These are phyloP conservation scores for Rhea pennata DNA, from an alignment of 2,113 vertebrate genomes.

Conservation along the genomic window DNA sequence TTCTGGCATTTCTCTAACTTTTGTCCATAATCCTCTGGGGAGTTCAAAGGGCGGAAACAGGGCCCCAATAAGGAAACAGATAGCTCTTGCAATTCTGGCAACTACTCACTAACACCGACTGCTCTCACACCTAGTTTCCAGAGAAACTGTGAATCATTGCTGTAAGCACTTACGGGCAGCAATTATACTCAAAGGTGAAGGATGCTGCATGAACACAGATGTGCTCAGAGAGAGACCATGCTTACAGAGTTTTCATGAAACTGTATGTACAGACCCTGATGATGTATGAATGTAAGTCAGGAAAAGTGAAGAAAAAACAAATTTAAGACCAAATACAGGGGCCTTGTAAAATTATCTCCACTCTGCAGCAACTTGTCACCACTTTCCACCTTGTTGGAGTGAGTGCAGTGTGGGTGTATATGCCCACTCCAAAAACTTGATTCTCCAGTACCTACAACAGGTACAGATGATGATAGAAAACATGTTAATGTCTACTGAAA, in stretches of 20 bases:
- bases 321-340: not conserved
- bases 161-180: not conserved
- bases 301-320: not conserved
- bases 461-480: not conserved
- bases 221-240: not conserved
- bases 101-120: accelerated
- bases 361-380: not conserved
- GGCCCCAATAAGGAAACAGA: not conserved
- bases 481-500: not conserved
- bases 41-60: not conserved
- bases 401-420: accelerated
- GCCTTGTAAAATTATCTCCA: not conserved
- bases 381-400: not conserved
- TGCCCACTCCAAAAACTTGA: not conserved
- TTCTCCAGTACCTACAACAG: not conserved
- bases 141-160: not conserved
- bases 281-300: not conserved
- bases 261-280: not conserved
- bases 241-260: not conserved
- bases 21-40: not conserved
- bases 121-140: not conserved
- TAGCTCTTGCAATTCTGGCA: not conserved
- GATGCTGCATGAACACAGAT: not conserved
- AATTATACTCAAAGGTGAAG: not conserved
- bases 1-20: not conserved